phyloP scores from a whole-genome alignment of 2,113 vertebrate species.

The Mormyrus iriodes region DNA sequence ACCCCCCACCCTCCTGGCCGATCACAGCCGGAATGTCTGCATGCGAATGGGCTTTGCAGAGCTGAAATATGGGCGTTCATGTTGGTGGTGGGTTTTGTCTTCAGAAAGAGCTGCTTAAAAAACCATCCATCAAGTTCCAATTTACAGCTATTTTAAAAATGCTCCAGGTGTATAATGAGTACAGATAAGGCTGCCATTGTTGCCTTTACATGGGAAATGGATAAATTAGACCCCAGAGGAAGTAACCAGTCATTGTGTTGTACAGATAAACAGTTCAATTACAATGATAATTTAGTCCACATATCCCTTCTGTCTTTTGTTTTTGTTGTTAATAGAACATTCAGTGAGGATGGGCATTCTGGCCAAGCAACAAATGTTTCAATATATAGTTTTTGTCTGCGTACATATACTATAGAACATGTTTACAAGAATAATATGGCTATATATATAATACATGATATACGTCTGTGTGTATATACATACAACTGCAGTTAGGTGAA shows the following conservation, averaged over 20 bases:
- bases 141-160: slow-evolving; percentile 35
- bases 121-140: slow-evolving; percentile 43
- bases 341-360: background rate
- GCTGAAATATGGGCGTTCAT: background rate
- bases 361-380: background rate
- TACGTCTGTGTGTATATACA: no score
- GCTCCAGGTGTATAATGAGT: background rate
- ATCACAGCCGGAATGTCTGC: background rate
- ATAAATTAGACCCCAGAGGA: slow-evolving; percentile 41
- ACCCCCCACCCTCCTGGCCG: background rate
- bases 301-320: slow-evolving; percentile 23
- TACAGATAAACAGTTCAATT: slow-evolving; percentile 40
- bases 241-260: slow-evolving; percentile 45
- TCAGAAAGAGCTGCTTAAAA: background rate
- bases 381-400: background rate
- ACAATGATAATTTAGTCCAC: slow-evolving; percentile 40
- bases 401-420: no score
- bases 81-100: background rate
- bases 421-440: no score
- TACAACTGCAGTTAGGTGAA: background rate
- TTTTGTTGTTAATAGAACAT: slow-evolving; percentile 5
- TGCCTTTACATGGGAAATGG: slow-evolving; percentile 48
- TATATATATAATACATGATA: no score
- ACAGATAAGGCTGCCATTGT: slow-evolving; percentile 28
- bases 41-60: background rate